Evolutionary conservation across 2,888 invertebrate genomes (phyloP).

Genomic region (Synergus laeviventris): DNA sequence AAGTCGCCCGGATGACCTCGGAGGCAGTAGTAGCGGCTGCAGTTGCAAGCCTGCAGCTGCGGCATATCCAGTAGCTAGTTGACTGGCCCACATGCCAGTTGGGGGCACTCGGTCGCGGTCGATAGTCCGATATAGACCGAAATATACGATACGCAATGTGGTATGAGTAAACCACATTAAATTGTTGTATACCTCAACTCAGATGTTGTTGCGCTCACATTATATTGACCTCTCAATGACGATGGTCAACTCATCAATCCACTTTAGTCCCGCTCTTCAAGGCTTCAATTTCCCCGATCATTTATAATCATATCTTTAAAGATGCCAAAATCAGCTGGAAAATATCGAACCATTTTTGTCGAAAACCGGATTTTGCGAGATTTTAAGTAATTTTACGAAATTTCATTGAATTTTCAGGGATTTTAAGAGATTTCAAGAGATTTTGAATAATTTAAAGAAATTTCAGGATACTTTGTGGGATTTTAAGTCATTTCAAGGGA

Average conservation of each 20-base stretch:
- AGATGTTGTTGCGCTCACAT: slow-evolving; percentile 16
- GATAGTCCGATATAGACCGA: slow-evolving; percentile 24
- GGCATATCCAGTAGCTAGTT: neutral
- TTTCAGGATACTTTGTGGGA: no score
- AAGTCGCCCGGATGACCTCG: slow-evolving; percentile 30
- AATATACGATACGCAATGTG: slow-evolving; percentile 2
- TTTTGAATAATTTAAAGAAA: no score
- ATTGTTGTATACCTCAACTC: slow-evolving; percentile 16
- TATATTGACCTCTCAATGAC: slow-evolving; percentile 30
- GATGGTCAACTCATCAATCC: slow-evolving; percentile 1
- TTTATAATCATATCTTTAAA: no score
- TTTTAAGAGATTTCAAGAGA: no score
- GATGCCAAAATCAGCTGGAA: no score
- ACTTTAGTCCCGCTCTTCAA: no score
- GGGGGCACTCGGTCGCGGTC: slow-evolving; percentile 43
- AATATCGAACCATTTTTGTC: no score
- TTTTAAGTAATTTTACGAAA: no score
- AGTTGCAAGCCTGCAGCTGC: slow-evolving; percentile 28
- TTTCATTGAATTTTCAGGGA: no score
- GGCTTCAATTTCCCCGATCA: no score
- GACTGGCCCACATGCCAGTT: slow-evolving; percentile 30
- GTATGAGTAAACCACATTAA: neutral
- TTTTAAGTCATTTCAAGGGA: no score
- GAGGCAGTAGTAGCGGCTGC: slow-evolving; percentile 20
- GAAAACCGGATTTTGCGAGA: no score